These are phyloP conservation scores for Oxystoma pomonae DNA, from an alignment of 2,888 invertebrate species.

Conservation along the genomic window DNA sequence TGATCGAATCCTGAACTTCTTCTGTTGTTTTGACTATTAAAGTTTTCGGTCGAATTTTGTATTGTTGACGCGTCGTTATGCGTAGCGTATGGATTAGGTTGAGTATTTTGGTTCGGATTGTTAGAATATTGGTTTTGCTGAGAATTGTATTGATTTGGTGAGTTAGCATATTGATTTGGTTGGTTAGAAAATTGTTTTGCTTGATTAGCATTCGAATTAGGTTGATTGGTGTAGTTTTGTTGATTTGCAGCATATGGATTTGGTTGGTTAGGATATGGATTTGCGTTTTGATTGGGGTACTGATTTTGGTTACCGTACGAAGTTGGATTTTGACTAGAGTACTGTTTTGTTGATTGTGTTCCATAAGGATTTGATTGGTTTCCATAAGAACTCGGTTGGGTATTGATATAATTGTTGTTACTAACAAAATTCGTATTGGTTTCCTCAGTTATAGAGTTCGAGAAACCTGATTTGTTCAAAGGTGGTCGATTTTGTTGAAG, in stretches of 20 bases:
- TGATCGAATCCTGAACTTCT: conserved; percentile 29
- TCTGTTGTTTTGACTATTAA: conserved; percentile 24
- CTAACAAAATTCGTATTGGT: background rate
- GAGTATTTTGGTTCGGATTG: conserved; percentile 22
- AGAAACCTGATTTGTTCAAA: background rate
- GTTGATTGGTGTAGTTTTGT: conserved; percentile 8
- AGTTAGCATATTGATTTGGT: conserved; percentile 25
- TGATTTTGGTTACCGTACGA: conserved; percentile 21
- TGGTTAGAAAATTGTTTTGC: conserved; percentile 25
- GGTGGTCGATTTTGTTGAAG: background rate
- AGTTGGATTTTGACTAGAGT: background rate
- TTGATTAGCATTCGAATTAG: conserved; percentile 13
- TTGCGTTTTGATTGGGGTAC: conserved; percentile 23
- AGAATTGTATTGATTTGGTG: conserved; percentile 10
- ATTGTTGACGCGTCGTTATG: conserved; percentile 9
- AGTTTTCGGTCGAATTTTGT: conserved; percentile 21
- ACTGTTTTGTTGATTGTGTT: conserved; percentile 33
- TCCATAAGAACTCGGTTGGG: conserved; percentile 27
- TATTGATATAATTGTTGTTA: background rate
- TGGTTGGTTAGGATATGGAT: conserved; percentile 22
- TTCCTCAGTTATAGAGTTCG: background rate
- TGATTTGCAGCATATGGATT: conserved; percentile 11
- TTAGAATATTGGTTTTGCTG: conserved; percentile 16
- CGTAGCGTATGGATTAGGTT: conserved; percentile 17
- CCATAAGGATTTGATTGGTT: conserved; percentile 31